These are phyloP conservation scores for Stercorarius parasiticus DNA, from an alignment of 2,113 vertebrate genomes.

Conservation along the genomic window DNA sequence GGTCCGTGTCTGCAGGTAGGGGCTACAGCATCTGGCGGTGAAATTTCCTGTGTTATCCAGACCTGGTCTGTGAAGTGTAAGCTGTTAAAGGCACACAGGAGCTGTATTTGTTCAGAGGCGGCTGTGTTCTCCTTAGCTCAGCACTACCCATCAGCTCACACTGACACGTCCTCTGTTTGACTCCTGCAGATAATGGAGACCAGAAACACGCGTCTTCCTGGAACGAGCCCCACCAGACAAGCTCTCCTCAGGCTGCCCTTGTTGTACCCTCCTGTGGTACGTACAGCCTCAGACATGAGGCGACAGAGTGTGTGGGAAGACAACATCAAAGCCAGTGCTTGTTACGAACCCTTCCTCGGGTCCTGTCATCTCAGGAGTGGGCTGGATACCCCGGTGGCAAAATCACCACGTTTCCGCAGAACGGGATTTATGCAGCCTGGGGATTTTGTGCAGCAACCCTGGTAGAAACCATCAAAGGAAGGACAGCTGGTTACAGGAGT, in stretches of 20 bases:
- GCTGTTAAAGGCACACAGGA: not conserved
- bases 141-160: not conserved
- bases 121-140: slow-evolving; percentile 26
- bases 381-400: not conserved
- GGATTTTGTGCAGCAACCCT: not conserved
- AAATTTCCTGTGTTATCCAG: not conserved
- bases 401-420: not conserved
- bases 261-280: not conserved
- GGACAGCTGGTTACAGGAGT: slow-evolving; percentile 3
- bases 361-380: slow-evolving; percentile 59
- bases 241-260: slow-evolving; percentile 45
- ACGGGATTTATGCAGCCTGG: not conserved
- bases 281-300: slow-evolving; percentile 10
- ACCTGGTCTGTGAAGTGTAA: not conserved
- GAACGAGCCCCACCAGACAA: not conserved
- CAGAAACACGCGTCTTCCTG: slow-evolving; percentile 8
- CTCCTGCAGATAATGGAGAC: slow-evolving; percentile 53
- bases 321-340: slow-evolving; percentile 31
- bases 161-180: slow-evolving; percentile 50
- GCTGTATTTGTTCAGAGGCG: not conserved
- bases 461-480: slow-evolving; percentile 22
- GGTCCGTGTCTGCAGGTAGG: not conserved
- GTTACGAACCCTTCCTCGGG: not conserved
- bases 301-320: not conserved
- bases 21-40: not conserved